A percentile compares a stretch with the other conserved stretches of the same genome.
Evolutionary conservation across 2,113 vertebrate genomes (phyloP).

Genomic region (Entosphenus tridentatus): DNA sequence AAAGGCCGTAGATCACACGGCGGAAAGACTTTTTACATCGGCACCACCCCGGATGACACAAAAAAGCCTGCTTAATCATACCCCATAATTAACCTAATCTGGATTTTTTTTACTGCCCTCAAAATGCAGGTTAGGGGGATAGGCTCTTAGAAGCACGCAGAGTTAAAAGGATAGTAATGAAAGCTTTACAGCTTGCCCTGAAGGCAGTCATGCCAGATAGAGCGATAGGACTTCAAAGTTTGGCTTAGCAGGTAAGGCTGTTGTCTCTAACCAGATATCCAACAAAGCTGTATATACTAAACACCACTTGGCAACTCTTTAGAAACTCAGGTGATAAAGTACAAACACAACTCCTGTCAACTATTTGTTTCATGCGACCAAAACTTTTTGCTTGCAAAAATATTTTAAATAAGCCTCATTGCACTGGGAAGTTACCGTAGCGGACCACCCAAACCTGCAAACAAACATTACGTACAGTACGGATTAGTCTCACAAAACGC

Average conservation of each 20-base stretch:
- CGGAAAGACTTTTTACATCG: background rate
- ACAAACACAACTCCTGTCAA: background rate
- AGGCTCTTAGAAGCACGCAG: background rate
- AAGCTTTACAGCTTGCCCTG: background rate
- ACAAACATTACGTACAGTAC: background rate
- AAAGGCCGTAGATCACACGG: background rate
- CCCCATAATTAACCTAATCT: conserved; percentile 6
- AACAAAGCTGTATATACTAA: too few relatives aligned
- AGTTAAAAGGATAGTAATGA: background rate
- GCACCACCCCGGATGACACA: background rate
- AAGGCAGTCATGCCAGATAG: background rate
- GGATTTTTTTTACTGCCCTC: background rate
- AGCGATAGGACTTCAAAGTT: conserved; percentile 4
- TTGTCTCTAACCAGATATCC: too few relatives aligned
- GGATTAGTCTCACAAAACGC: background rate
- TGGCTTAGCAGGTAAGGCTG: conserved; percentile 3
- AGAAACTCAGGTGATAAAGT: conserved; percentile 2
- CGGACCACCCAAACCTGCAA: background rate
- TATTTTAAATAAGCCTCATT: background rate
- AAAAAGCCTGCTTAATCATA: conserved; percentile 2
- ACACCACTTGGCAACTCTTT: too few relatives aligned
- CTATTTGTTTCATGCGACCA: background rate
- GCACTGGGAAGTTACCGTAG: background rate
- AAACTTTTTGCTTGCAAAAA: background rate
- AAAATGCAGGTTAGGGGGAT: background rate